Evolutionary conservation across 2,888 invertebrate genomes (phyloP), one percentile per base, ranked within the genome.

Genomic region (Andrena bucephala): DNA sequence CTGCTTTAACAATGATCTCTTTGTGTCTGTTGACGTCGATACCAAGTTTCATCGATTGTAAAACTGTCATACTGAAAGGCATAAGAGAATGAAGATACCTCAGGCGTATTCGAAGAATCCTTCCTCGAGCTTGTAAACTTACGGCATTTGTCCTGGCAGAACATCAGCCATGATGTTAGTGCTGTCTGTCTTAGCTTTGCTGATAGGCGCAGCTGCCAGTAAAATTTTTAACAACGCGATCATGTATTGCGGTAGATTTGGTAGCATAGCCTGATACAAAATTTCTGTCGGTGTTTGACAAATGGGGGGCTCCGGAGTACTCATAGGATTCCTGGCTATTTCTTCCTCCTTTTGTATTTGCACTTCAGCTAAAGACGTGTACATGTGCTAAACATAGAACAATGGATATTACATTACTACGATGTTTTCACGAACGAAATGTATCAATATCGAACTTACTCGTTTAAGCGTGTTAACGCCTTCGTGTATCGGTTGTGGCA

Each of bases 91-190:
- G 24, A 57, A 27, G 57, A 8, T 24, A 27, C 62, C 27, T 7
- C 7, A 62, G 60, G 4, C 8, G n/a, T 29, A 62, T n/a, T 54
- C 57, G 24, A 24, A 4, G 59, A 31, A n/a, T 54, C 67, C 42
- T 29, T 29, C 1, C 68, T 7, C 59, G 13, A 36, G 50, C 24
- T 42, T 63, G 68, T 27, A 65, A 74, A 95, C 96, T 95, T 94
- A 96, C 96, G 99, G 99, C 98, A 99, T 98, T 95, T 99, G 98
- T 94, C 98, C 99, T 0, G 99, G 99, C 87, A 99, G 94, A 67
- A 99, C 97, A 94, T 99, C 99, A 57, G 99, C 98, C 96, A 99
- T 97, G 62, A 99, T 99, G 94, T 99, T 99, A 91, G 99, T 98
- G 68, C 99, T 99, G 93, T 99, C 99, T 10, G 97, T 98, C 95